These are phyloP conservation scores for Erebia epiphron DNA, from an alignment of 2,888 invertebrate genomes.

Conservation along the genomic window DNA sequence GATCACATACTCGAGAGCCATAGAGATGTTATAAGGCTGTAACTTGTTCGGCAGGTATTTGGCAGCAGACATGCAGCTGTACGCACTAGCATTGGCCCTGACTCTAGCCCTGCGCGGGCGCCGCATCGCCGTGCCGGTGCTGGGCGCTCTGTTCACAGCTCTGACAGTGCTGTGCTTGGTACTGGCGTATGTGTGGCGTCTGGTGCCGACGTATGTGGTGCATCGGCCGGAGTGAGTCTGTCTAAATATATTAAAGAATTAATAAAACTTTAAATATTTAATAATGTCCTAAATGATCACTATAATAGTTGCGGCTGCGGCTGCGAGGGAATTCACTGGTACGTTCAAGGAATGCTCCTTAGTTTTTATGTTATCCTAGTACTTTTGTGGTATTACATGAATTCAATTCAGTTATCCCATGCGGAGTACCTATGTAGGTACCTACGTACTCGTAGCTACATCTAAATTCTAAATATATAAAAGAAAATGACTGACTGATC, in stretches of 20 bases:
- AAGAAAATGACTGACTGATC: no score
- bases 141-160: slow-evolving; percentile 51
- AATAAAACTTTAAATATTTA: no score
- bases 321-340: slow-evolving; percentile 32
- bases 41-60: slow-evolving; percentile 60
- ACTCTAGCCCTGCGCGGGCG: slow-evolving; percentile 61
- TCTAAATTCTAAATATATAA: no score
- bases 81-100: slow-evolving; percentile 58
- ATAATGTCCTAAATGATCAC: neutral
- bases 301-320: slow-evolving; percentile 23
- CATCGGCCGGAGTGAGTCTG: slow-evolving; percentile 68
- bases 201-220: slow-evolving; percentile 68
- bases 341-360: slow-evolving; percentile 9
- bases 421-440: no score
- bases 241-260: no score
- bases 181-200: slow-evolving; percentile 62
- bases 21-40: no score
- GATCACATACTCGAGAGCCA: no score
- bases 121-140: slow-evolving; percentile 53
- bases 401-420: no score
- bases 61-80: slow-evolving; percentile 77
- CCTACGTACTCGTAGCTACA: no score
- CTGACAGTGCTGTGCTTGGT: slow-evolving; percentile 50
- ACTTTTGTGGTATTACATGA: neutral
- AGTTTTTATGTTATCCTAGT: slow-evolving; percentile 1